Base-by-base conservation (phyloP, 1,140 invertebrate genomes). In the Apis dorsata region DNA sequence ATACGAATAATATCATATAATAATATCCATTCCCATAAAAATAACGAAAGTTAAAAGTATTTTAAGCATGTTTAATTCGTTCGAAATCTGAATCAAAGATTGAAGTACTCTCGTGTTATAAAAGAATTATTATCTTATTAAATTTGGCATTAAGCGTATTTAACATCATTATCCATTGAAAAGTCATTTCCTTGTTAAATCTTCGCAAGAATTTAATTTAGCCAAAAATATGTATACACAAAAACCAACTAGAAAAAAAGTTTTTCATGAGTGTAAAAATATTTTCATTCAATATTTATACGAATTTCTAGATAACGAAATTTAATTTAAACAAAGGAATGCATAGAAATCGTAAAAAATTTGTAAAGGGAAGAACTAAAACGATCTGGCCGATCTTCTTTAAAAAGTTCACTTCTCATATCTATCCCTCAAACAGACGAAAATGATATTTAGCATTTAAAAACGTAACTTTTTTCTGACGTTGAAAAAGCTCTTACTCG, bases 401-500 rank as follows among this genome's bases (percentile, higher is more conserved):
- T 60, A 24, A 13, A 63, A 55, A 44, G 24, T 34, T 8, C 17
- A 9, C 11, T 13, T n/a, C 1, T n/a, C 12, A 24, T n/a, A 10
- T 66, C 12, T 21, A 63, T 60, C 24, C 34, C 12, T 17, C 12
- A 69, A 76, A 76, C 62, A 8, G 34, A 28, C 7, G 62, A 13
- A 53, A 51, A 59, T 68, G 44, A 19, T 65, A 62, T 82, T 70
- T 82, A 76, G 59, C 65, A 51, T 68, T 77, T 82, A n/a, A 62
- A 82, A 82, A 82, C 62, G 44, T 28, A 49, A n/a, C 59, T 65
- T 70, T 70, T 19, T n/a, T n/a, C 21, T n/a, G 44, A 5, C 21
- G 1, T 69, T 69, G 59, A 77, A 78, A 77, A 77, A 70, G 65
- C 34, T 65, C 57, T n/a, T 21, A 51, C 13, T 60, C 55, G 73